Conservation (phyloP, 2,888 invertebrate species). For the Andrena fulva region DNA sequence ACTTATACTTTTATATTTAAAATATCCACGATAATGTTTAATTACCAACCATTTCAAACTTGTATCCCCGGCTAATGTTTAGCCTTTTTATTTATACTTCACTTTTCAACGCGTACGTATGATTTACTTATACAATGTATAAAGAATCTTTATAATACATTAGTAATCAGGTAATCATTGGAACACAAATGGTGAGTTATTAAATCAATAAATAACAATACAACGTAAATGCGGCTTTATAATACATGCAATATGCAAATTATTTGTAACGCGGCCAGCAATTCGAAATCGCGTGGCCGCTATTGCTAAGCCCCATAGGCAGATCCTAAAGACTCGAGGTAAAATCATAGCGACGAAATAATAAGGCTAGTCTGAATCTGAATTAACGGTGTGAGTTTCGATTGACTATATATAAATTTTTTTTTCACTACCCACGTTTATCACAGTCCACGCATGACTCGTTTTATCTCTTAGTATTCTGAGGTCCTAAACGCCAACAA, state of each 20-base stretch:
- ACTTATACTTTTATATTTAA: conserved; percentile 24
- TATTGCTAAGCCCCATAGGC: conserved; percentile 73
- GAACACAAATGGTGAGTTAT: conserved; percentile 71
- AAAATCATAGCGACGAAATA: conserved; percentile 61
- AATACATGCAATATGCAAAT: conserved; percentile 32
- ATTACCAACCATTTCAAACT: conserved; percentile 37
- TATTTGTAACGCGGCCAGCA: conserved; percentile 20
- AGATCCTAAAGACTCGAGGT: conserved; percentile 58
- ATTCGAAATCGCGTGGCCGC: conserved; percentile 21
- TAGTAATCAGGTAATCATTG: conserved; percentile 64
- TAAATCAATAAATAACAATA: conserved; percentile 63
- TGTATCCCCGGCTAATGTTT: conserved; percentile 39
- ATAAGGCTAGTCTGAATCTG: conserved; percentile 66
- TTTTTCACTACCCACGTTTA: conserved; percentile 81
- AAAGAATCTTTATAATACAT: conserved; percentile 53
- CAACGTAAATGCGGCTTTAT: conserved; percentile 67
- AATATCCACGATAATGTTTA: conserved; percentile 28
- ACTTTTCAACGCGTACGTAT: conserved; percentile 28
- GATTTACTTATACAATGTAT: conserved; percentile 45
- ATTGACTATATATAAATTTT: conserved; percentile 71
- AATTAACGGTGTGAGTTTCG: conserved; percentile 70
- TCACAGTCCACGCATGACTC: conserved; percentile 84
- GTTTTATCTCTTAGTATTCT: conserved; percentile 80
- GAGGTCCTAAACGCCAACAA: conserved; percentile 83
- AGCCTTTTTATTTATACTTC: conserved; percentile 22